phyloP scores from a whole-genome alignment of 1,140 invertebrate species.

The Lasaia peninsularis region DNA sequence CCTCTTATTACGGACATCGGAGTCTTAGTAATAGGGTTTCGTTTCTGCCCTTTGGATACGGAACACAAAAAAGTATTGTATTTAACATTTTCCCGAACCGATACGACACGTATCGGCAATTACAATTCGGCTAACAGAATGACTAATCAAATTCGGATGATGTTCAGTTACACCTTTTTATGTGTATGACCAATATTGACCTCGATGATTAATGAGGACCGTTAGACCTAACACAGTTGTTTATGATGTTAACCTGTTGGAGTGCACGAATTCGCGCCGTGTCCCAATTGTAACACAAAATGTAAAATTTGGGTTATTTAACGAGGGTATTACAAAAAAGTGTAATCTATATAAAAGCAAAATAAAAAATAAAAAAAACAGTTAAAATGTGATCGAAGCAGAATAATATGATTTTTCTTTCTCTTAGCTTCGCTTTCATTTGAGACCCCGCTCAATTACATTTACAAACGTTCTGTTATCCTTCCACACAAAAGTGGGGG shows the following conservation, averaged over 20 bases:
- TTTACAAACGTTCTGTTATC: too few species aligned
- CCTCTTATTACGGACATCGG: too few species aligned
- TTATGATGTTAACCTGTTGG: slow-evolving; percentile 61
- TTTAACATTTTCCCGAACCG: slow-evolving; percentile 2
- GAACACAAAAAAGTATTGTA: neutral
- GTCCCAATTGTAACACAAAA: slow-evolving; percentile 22
- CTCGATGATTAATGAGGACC: slow-evolving; percentile 69
- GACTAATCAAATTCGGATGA: slow-evolving; percentile 47
- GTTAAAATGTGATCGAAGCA: neutral
- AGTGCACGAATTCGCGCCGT: slow-evolving; percentile 42
- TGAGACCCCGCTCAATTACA: too few species aligned
- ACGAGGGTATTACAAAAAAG: neutral
- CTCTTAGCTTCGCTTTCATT: too few species aligned
- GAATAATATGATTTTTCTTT: too few species aligned
- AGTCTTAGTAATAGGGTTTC: too few species aligned
- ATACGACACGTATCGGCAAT: slow-evolving; percentile 15
- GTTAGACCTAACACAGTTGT: slow-evolving; percentile 65
- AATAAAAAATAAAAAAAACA: too few species aligned
- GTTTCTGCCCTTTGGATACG: too few species aligned
- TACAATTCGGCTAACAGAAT: slow-evolving; percentile 32
- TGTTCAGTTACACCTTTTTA: slow-evolving; percentile 36
- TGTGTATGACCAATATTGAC: slow-evolving; percentile 62
- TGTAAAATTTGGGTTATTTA: neutral
- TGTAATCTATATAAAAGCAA: neutral
- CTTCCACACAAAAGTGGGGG: too few species aligned